Base-by-base conservation (phyloP, 2,113 vertebrate species). In the Callipepla californica region DNA sequence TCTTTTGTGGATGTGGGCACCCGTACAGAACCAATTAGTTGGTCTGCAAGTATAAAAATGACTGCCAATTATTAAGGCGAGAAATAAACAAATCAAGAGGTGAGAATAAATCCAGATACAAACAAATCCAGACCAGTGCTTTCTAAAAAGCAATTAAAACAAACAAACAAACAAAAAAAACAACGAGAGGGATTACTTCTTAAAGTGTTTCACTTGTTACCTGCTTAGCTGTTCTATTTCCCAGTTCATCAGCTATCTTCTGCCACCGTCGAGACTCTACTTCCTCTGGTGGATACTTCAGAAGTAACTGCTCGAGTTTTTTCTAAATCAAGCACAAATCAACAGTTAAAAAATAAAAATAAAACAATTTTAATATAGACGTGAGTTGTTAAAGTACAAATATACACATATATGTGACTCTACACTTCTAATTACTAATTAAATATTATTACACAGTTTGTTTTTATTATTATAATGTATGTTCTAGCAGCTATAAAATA, bases 251-350 rank as follows among this genome's bases (percentile, higher is more conserved):
- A 9, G 99, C 99, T 40, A 99, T 99, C 97, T 99, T 99, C 97
- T 99, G 99, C 99, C 99, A 99, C 57, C 99, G 98, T 80, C 98
- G 99, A 13, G 99, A 99, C 96, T 99, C 99, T 4, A 99, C 97
- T 95, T 99, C 99, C 95, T 99, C 99, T 5, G 99, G 99, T 11
- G 99, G 99, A 48, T 99, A 99, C 96, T 99, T 99, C 67, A 99
- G 77, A 44, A 99, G 99, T 80, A 99, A 98, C 34, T 99, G 99
- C 93, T 99, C 99, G 75, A 99, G 98, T 94, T 98, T 99, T 98
- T 99, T 99, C 99, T 99, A 93, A 72, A 94, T 22, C 80, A 93
- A 89, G 85, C 32, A 86, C 36, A 93, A 80, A 36, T 87, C 13
- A 78, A 94, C 53, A 92, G 57, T 8, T 17, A 78, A 75, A 86